These are phyloP conservation scores for Crocuta crocuta DNA, from an alignment of 2,113 vertebrate species.

Conservation along the genomic window DNA sequence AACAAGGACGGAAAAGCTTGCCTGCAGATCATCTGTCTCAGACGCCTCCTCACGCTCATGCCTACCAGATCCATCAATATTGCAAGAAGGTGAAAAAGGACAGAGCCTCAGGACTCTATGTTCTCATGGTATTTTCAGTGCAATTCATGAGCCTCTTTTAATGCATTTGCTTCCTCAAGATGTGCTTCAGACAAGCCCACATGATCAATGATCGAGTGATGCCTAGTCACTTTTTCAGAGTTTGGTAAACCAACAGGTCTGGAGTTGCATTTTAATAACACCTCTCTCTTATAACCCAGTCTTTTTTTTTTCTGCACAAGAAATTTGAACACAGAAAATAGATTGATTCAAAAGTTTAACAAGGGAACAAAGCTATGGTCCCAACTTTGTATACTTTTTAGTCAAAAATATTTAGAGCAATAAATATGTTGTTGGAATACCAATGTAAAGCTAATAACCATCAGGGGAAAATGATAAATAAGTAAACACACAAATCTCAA, in stretches of 20 bases:
- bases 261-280: constrained; percentile 56
- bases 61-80: background rate
- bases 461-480: background rate
- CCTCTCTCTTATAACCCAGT: background rate
- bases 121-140: background rate
- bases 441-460: background rate
- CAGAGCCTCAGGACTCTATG: constrained; percentile 19
- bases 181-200: background rate
- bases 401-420: background rate
- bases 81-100: background rate
- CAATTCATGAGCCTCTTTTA: background rate
- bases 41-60: background rate
- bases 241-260: background rate
- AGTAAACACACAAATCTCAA: background rate
- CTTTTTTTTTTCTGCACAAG: background rate
- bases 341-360: background rate
- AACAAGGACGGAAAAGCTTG: background rate
- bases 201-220: background rate
- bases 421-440: background rate
- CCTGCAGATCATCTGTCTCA: background rate
- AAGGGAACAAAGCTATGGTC: background rate
- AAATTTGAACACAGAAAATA: background rate
- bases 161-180: background rate
- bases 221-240: background rate
- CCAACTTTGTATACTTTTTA: background rate